Evolutionary conservation across 2,113 vertebrate species (phyloP).

Genomic region (Psittacara wagleri): DNA sequence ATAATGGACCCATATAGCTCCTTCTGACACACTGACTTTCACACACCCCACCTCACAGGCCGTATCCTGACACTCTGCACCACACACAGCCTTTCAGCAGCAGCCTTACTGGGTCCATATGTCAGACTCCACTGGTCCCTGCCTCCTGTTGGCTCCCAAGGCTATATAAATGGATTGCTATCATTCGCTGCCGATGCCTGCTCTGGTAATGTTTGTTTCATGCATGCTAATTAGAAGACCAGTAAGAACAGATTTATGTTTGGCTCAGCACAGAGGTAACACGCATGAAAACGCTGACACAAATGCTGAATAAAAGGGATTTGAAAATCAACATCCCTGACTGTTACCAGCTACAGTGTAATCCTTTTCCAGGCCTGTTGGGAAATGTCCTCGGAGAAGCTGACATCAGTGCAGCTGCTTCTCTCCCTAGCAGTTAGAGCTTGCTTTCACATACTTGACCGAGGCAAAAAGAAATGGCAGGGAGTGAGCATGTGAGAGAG

Average conservation of each 20-base stretch:
- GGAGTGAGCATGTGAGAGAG: neutral
- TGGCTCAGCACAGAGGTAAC: conserved; percentile 48
- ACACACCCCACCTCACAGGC: neutral
- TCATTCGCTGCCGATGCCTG: neutral
- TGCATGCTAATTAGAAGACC: conserved; percentile 56
- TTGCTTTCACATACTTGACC: neutral
- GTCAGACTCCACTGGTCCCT: neutral
- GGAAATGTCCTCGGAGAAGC: conserved; percentile 43
- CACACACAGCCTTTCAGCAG: neutral
- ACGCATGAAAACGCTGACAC: conserved; percentile 65
- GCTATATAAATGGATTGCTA: neutral
- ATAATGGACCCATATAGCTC: neutral
- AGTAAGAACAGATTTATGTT: conserved; percentile 33
- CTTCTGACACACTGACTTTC: neutral
- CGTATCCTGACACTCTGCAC: neutral
- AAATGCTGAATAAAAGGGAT: conserved; percentile 64
- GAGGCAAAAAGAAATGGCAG: neutral
- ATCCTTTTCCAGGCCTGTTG: conserved; percentile 54
- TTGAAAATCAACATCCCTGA: conserved; percentile 63
- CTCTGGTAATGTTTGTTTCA: conserved; percentile 30
- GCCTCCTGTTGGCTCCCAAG: neutral
- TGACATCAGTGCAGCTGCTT: conserved; percentile 43
- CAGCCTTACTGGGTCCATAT: fast-evolving
- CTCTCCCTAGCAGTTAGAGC: conserved; percentile 26
- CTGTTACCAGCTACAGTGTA: conserved; percentile 46